Evolutionary conservation across 2,797 vertebrate species (phyloP), one percentile per base, ranked within the genome.

Genomic region (Acanthornis magna): DNA sequence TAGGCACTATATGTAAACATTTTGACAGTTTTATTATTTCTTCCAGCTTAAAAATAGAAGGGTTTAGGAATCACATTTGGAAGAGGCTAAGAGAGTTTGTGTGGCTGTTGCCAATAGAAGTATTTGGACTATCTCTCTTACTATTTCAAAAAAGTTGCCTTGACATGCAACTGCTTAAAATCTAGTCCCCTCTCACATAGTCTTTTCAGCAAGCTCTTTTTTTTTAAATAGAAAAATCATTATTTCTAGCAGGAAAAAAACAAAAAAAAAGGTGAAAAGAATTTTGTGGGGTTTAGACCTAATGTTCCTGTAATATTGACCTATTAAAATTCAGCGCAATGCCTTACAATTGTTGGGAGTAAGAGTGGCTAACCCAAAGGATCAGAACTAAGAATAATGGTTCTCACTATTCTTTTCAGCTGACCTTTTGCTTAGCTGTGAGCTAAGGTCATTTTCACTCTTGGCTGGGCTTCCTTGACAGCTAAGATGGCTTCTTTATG

Each of bases 401-500:
- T 96, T 93, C 77, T 86, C 54, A 61, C 76, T 88, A 47, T 95
- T 96, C 95, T 96, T 96, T 97, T 97, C 63, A 23, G 25, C 76
- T 97, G 97, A 97, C 96, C 97, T 97, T 97, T 97, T 74, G 88
- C 96, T 97, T 95, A 89, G 95, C 96, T 97, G 96, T 97, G 95
- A 94, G 96, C 95, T 98, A 97, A 98, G 97, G 97, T 97, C 96
- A 93, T 97, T 97, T 98, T 98, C 97, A 97, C 97, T 97, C 95
- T 97, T 97, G 96, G 96, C 93, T 97, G 96, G 96, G 95, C 96
- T 97, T 96, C 94, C 89, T 93, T 91, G 90, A 97, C 95, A 95
- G 94, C 88, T 84, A 92, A 94, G 97, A 96, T 96, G 96, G 94
- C 93, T 97, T 97, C 96, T 97, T 97, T 95, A 96, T 94, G 95